Conservation (phyloP, 2,113 vertebrate genomes). For the Mormyrus lacerda region DNA sequence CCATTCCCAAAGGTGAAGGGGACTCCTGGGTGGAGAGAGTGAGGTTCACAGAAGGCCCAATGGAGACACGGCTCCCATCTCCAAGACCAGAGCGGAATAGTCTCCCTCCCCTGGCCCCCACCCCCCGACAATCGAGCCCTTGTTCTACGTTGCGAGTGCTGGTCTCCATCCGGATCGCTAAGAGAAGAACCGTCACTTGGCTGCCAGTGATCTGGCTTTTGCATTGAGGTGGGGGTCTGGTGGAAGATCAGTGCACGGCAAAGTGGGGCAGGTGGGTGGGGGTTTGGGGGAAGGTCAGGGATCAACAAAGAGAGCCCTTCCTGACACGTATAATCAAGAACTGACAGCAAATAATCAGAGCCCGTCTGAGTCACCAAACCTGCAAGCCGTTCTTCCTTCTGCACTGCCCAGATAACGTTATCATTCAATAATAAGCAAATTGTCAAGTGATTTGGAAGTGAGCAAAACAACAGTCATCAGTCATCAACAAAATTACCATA, state of each 20-base stretch:
- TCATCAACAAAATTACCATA: background rate
- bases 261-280: background rate
- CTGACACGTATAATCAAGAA: background rate
- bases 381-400: background rate
- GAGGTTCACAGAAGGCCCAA: background rate
- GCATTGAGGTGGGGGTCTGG: background rate
- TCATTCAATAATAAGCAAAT: background rate
- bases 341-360: background rate
- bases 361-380: background rate
- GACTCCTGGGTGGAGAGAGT: background rate
- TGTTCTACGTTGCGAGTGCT: conserved; percentile 22
- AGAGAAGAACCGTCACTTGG: background rate
- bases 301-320: background rate
- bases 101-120: background rate
- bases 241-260: background rate
- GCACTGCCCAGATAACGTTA: background rate
- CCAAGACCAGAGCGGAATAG: background rate
- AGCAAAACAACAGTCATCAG: background rate
- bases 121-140: background rate
- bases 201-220: conserved; percentile 36
- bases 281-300: background rate
- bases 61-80: background rate
- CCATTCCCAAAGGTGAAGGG: background rate
- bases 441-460: background rate
- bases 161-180: conserved; percentile 38